Evolutionary conservation across 2,797 vertebrate genomes (phyloP).

Genomic region (Sarcophilus harrisii): DNA sequence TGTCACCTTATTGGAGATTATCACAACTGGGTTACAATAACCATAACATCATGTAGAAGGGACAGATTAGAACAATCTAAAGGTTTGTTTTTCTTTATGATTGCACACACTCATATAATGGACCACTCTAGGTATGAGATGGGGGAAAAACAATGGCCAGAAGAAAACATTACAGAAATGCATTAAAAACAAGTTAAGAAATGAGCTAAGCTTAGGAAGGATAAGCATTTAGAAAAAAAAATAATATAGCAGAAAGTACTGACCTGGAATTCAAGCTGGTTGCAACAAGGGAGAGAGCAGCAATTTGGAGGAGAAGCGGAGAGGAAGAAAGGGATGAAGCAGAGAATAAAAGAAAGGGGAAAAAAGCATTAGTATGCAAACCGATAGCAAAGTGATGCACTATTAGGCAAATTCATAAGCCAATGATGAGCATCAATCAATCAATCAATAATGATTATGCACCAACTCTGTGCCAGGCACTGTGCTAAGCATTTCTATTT

Average conservation of each 20-base stretch:
- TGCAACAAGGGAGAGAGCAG: conserved; percentile 87
- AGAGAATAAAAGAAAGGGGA: conserved; percentile 87
- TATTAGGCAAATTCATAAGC: conserved; percentile 78
- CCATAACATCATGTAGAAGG: background rate
- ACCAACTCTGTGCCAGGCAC: background rate
- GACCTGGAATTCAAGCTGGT: conserved; percentile 97
- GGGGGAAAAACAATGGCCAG: conserved; percentile 54
- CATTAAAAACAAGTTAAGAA: conserved; percentile 70
- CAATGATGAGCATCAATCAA: conserved; percentile 63
- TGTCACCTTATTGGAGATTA: background rate
- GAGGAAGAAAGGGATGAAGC: conserved; percentile 80
- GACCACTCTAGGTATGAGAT: conserved; percentile 55
- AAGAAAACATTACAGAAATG: conserved; percentile 78
- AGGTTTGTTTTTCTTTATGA: conserved; percentile 32
- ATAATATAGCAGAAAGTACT: conserved; percentile 86
- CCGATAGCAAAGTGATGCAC: conserved; percentile 83
- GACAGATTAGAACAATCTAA: background rate
- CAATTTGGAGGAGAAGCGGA: conserved; percentile 85
- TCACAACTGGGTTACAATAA: background rate
- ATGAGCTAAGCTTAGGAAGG: conserved; percentile 73
- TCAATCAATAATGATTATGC: background rate
- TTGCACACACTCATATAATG: conserved; percentile 46
- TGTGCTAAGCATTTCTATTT: background rate
- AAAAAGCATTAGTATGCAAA: conserved; percentile 85
- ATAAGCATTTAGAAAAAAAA: conserved; percentile 74